Conservation (phyloP, 2,113 vertebrate species). For the Pampusana beccarii region DNA sequence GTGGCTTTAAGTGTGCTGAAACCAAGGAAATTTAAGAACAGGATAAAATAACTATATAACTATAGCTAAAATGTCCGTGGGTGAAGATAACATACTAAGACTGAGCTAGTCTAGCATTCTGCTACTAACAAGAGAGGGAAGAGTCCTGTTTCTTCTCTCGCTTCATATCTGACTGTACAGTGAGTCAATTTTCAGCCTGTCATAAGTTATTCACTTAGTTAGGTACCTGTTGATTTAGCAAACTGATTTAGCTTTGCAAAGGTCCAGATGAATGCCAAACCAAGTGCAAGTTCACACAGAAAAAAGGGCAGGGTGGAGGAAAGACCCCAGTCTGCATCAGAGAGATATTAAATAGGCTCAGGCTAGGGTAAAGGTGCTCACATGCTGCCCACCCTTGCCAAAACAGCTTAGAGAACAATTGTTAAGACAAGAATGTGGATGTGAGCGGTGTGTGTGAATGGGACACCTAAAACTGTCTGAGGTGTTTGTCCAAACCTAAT, state of each 20-base stretch:
- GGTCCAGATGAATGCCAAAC: neutral
- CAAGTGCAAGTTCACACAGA: neutral
- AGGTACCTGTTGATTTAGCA: neutral
- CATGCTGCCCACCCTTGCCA: neutral
- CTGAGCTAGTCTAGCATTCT: neutral
- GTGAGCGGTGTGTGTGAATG: rapidly evolving
- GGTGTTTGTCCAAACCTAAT: neutral
- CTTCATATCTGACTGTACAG: neutral
- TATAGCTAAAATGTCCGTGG: neutral
- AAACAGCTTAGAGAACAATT: neutral
- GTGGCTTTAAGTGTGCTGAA: neutral
- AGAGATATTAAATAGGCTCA: neutral
- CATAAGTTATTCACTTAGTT: neutral
- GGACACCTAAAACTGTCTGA: neutral
- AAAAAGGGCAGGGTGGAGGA: neutral
- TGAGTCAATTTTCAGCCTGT: neutral
- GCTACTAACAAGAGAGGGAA: neutral
- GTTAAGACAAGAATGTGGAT: neutral
- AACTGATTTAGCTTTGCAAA: neutral
- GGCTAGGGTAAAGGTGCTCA: neutral
- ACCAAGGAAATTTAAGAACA: neutral
- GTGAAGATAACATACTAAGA: neutral
- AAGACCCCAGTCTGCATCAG: neutral
- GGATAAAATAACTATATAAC: neutral
- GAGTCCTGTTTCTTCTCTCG: neutral